Evolutionary conservation across 2,888 invertebrate species (phyloP), one percentile per base, ranked within the genome.

Genomic region (Thalpophila matura): DNA sequence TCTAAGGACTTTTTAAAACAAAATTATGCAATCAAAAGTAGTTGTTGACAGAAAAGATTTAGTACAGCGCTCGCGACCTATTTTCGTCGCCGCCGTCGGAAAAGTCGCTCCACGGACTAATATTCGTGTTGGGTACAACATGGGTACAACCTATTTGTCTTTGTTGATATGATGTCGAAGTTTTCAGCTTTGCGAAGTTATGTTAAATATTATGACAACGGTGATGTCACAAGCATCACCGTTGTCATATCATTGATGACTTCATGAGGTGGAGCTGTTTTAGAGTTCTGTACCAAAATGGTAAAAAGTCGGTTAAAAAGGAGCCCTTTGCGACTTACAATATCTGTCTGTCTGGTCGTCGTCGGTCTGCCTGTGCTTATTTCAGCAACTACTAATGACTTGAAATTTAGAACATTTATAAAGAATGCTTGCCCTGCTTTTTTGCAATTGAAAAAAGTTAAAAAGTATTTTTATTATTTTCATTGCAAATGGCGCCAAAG

Each of bases 101-200:
- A 38, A 38, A 38, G 4, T 63, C 64, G 29, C 37, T 38, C 24
- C 18, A 29, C 24, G 6, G 9, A 14, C 14, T 63, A 37, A 45
- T 27, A 14, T 46, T 59, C 37, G 24, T 27, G 12, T 24, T 38
- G 18, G 7, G 14, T 29, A 37, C 37, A 63, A 63, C 37, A 18
- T 38, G 18, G 7, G 14, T 29, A 37, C 37, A 63, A 63, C 37
- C 35, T 63, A 47, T 16, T 45, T 58, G 42, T 40, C 31, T 43
- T 45, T 38, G 49, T 22, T 18, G 22, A 37, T 22, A 24, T 18
- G 22, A 16, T 10, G 9, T 24, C 14, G 9, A 61, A 18, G n/a
- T 29, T 18, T 63, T 14, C 12, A 46, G 9, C 12, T 18, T 24
- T 29, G 35, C 16, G 3, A 22, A 43, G 37, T 29, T 14, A 45